These are phyloP conservation scores for Polymixis lichenea DNA, from an alignment of 2,888 invertebrate species.

Conservation along the genomic window DNA sequence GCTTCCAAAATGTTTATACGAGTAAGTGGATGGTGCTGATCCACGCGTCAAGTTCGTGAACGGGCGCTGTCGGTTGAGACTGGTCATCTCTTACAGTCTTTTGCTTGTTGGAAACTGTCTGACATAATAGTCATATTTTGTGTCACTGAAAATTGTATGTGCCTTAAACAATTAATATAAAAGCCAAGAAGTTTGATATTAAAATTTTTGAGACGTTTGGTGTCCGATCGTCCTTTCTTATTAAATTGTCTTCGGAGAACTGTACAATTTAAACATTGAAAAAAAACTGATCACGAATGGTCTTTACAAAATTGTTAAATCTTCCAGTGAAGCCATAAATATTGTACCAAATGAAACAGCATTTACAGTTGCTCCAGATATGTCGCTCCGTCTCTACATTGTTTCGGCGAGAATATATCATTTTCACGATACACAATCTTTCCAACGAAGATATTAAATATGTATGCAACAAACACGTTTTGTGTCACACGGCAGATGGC, in stretches of 20 bases:
- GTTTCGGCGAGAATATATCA: conserved; percentile 31
- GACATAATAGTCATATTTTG: neutral
- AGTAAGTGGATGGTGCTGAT: too few species aligned
- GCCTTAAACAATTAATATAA: neutral
- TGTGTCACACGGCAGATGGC: conserved; percentile 41
- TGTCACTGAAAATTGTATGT: neutral
- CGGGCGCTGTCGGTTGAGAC: too few species aligned
- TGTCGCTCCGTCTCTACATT: conserved; percentile 11
- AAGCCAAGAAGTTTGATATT: neutral
- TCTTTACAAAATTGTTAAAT: neutral
- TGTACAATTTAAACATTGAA: neutral
- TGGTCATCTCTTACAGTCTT: too few species aligned
- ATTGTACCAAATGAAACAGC: neutral
- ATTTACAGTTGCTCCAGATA: conserved; percentile 10
- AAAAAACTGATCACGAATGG: neutral
- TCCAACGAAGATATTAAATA: conserved; percentile 54
- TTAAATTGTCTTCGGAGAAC: neutral
- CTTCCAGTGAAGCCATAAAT: neutral
- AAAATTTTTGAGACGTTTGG: neutral
- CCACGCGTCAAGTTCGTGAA: too few species aligned
- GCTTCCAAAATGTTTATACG: conserved; percentile 3
- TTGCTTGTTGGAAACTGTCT: conserved; percentile 11
- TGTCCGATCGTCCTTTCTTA: neutral
- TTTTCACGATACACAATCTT: conserved; percentile 30
- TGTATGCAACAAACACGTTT: conserved; percentile 51